phyloP scores from a whole-genome alignment of 2,888 invertebrate genomes.

The Drosophila falleni region DNA sequence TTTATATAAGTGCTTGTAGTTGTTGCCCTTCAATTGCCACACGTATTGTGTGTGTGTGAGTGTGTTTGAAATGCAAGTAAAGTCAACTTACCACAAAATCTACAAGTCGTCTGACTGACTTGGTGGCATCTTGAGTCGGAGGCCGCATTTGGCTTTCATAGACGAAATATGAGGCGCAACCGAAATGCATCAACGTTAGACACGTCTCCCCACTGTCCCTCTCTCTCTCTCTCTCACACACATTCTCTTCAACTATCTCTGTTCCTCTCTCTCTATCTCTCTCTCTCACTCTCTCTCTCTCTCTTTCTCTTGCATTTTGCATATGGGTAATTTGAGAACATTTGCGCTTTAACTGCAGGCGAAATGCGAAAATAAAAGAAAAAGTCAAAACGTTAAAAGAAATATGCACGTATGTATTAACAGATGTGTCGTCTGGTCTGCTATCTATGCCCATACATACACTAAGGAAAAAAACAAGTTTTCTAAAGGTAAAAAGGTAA shows the following conservation, averaged over 20 bases:
- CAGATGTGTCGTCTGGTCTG: conserved; percentile 74
- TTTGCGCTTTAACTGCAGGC: conserved; percentile 73
- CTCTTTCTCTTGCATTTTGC: conserved; percentile 34
- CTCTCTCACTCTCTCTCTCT: background rate
- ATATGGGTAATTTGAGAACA: conserved; percentile 83
- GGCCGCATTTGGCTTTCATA: conserved; percentile 62
- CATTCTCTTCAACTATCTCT: conserved; percentile 14
- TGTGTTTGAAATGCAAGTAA: conserved; percentile 16
- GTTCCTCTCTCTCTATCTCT: background rate
- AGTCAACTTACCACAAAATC: conserved; percentile 32
- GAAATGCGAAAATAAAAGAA: conserved; percentile 61
- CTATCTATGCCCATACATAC: conserved; percentile 23
- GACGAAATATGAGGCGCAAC: conserved; percentile 78
- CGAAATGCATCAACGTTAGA: conserved; percentile 65
- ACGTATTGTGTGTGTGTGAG: background rate
- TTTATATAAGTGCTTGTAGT: background rate
- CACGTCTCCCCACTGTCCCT: conserved; percentile 35
- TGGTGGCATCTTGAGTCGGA: conserved; percentile 65
- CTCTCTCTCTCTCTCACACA: conserved; percentile 30
- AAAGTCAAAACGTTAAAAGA: conserved; percentile 38
- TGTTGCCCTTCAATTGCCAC: conserved; percentile 24
- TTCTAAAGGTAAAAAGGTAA: no score
- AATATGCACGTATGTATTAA: conserved; percentile 52
- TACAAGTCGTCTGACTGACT: conserved; percentile 26
- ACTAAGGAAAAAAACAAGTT: no score